Evolutionary conservation across 2,888 invertebrate genomes (phyloP), one percentile per base, ranked within the genome.

Genomic region (Spodoptera exigua): DNA sequence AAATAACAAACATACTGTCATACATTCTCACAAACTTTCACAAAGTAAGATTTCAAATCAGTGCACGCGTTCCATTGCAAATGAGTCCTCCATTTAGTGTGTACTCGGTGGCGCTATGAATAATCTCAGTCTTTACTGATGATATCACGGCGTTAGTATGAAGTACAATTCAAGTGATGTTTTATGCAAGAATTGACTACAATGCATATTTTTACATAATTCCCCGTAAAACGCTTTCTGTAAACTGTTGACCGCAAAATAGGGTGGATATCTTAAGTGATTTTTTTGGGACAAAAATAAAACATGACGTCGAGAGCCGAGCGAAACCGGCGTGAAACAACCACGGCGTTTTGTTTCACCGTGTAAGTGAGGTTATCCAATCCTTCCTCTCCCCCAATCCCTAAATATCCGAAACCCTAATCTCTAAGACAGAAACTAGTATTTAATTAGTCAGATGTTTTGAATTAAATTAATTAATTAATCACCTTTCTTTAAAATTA

Each of bases 131-230:
- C 59, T 9, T 27, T 7, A 60, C 41, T 48, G 75, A 65, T 72
- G 74, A 75, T 69, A 72, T 75, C 70, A 66, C 37, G n/a, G 56
- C 47, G 52, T 70, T 64, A 70, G 55, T 70, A 69, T 59, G 70
- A 70, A 52, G 35, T 34, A 67, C 41, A n/a, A 64, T 58, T 52
- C 40, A 35, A 27, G 58, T 41, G 43, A 70, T 77, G 61, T 77
- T 77, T 74, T 74, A 78, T 78, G 78, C 76, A 78, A 64, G 62
- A 57, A 55, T 57, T 58, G 69, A 62, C 45, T 61, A 76, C 72
- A 63, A 60, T 70, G 70, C 70, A 76, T 76, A 76, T 65, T 70
- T 78, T 78, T 74, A 60, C 76, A 78, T 78, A 78, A 69, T 71
- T 75, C 62, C 43, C 59, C 56, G 54, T 63, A 60, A 70, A 21